phyloP scores from a whole-genome alignment of 2,113 vertebrate species.

The Seriola aureovittata region DNA sequence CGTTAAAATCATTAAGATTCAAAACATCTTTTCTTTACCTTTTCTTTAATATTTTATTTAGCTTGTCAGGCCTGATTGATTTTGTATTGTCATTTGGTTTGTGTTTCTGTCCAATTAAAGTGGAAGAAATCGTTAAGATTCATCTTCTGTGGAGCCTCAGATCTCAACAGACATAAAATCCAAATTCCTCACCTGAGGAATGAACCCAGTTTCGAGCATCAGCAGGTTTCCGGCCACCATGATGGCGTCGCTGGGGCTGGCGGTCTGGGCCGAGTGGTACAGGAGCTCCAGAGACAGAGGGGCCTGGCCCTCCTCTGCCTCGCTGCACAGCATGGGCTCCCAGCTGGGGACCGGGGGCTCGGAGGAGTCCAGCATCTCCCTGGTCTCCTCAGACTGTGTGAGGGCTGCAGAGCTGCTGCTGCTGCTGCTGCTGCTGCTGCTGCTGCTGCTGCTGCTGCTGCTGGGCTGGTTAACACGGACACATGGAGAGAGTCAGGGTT shows the following conservation, averaged over 20 bases:
- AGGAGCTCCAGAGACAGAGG: slow-evolving; percentile 92
- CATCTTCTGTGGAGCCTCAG: too few species aligned
- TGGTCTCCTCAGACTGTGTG: neutral
- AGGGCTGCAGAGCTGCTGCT: neutral
- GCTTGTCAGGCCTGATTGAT: too few species aligned
- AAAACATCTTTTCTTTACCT: too few species aligned
- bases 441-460: too few species aligned
- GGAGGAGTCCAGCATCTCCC: slow-evolving; percentile 66
- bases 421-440: neutral
- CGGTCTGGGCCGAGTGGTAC: slow-evolving; percentile 83
- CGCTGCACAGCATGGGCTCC: slow-evolving; percentile 94
- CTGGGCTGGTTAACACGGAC: too few species aligned
- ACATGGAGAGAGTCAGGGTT: too few species aligned
- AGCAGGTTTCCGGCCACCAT: slow-evolving; percentile 89
- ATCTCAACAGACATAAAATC: too few species aligned
- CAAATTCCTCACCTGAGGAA: slow-evolving; percentile 85
- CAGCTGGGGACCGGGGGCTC: slow-evolving; percentile 75
- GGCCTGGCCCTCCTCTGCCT: slow-evolving; percentile 87
- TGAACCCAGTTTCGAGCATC: slow-evolving; percentile 94
- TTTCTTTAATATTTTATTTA: too few species aligned
- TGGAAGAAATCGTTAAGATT: too few species aligned
- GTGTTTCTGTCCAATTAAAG: too few species aligned
- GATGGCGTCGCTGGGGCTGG: slow-evolving; percentile 86
- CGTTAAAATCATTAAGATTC: too few species aligned
- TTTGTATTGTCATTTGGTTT: too few species aligned